Evolutionary conservation across 2,888 invertebrate species (phyloP).

Genomic region (Rhorus exstirpatorius): DNA sequence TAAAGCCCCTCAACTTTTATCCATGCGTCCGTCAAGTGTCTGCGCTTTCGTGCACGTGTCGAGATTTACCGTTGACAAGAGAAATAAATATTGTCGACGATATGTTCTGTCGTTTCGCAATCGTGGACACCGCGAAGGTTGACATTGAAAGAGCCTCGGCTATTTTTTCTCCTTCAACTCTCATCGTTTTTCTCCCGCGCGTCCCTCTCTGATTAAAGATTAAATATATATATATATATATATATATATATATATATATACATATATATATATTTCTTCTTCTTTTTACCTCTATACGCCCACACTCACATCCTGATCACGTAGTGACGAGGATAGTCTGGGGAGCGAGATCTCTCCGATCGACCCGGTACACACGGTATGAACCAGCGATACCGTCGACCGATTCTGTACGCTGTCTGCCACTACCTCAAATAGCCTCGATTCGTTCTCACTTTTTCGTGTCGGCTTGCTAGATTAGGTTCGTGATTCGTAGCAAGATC

Average conservation of each 20-base stretch:
- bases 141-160: slow-evolving; percentile 53
- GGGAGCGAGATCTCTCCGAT: slow-evolving; percentile 61
- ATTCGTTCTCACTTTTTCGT: slow-evolving; percentile 77
- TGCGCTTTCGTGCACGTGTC: not conserved
- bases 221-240: too few species aligned
- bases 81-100: slow-evolving; percentile 40
- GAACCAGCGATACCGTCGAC: slow-evolving; percentile 44
- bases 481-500: slow-evolving; percentile 77
- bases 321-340: slow-evolving; percentile 49
- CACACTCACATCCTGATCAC: slow-evolving; percentile 56
- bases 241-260: too few species aligned
- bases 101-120: slow-evolving; percentile 3
- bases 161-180: slow-evolving; percentile 41
- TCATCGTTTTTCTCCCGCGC: not conserved
- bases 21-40: slow-evolving; percentile 18
- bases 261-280: not conserved
- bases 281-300: slow-evolving; percentile 25
- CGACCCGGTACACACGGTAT: slow-evolving; percentile 49
- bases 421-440: slow-evolving; percentile 68
- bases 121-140: slow-evolving; percentile 22
- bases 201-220: slow-evolving; percentile 54
- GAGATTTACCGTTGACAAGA: slow-evolving; percentile 24
- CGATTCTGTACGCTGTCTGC: slow-evolving; percentile 51
- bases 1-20: slow-evolving; percentile 32
- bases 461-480: slow-evolving; percentile 79